phyloP scores from a whole-genome alignment of 2,113 vertebrate genomes.

The Entomyzon cyanotis region DNA sequence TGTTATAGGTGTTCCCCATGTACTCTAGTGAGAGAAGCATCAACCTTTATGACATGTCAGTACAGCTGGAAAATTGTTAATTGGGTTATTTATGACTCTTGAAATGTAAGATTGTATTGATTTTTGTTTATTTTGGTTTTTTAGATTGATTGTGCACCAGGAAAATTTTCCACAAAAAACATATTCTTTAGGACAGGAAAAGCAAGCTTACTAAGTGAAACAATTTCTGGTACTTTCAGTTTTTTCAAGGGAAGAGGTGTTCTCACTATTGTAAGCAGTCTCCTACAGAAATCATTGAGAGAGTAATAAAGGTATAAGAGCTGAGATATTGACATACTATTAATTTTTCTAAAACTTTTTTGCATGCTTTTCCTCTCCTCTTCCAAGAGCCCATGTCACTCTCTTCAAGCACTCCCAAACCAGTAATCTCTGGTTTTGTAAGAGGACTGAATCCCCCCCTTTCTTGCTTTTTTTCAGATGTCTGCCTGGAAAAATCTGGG shows the following conservation, averaged over 20 bases:
- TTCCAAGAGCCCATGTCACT: not conserved
- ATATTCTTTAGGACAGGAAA: not conserved
- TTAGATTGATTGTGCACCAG: not conserved
- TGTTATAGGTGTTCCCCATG: not conserved
- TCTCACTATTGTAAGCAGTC: not conserved
- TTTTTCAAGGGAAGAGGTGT: not conserved
- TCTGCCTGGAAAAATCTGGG: not conserved
- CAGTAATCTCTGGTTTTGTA: not conserved
- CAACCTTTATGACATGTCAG: not conserved
- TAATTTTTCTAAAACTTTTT: not conserved
- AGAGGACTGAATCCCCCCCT: rapidly evolving
- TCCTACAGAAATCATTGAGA: not conserved
- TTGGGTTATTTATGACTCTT: not conserved
- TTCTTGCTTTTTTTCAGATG: not conserved
- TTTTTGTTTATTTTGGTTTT: not conserved
- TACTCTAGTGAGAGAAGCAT: not conserved
- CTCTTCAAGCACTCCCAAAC: not conserved
- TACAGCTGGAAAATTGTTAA: not conserved
- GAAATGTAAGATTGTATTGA: not conserved
- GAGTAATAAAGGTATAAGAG: not conserved
- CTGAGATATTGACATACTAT: not conserved
- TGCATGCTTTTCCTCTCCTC: not conserved
- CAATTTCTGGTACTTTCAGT: rapidly evolving
- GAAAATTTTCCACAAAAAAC: not conserved
- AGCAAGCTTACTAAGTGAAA: not conserved